A percentile compares a stretch with the other conserved stretches of the same genome.
These are phyloP conservation scores for Anolis apletophallus DNA, from an alignment of 2,797 vertebrate genomes.

Conservation along the genomic window DNA sequence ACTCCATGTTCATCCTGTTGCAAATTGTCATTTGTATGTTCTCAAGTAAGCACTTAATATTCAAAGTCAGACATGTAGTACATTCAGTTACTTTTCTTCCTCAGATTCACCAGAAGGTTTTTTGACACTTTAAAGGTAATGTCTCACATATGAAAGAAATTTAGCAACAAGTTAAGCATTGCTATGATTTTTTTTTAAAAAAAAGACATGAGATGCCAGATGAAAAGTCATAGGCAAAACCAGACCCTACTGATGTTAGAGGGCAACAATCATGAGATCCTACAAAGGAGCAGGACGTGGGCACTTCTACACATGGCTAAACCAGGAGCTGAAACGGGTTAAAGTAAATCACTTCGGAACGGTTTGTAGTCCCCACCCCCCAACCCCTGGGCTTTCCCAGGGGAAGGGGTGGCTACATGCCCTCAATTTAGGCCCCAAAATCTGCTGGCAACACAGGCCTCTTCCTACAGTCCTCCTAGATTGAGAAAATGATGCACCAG, in stretches of 20 bases:
- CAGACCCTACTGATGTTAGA: not conserved
- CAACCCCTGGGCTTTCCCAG: too few relatives aligned
- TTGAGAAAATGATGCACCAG: too few relatives aligned
- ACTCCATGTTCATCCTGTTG: slow-evolving; percentile 15
- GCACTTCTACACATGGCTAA: too few relatives aligned
- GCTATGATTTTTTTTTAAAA: not conserved
- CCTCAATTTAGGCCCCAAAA: too few relatives aligned
- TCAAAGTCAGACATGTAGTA: slow-evolving; percentile 7
- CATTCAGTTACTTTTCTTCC: not conserved
- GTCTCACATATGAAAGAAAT: slow-evolving; percentile 18
- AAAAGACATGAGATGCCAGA: not conserved
- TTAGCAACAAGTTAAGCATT: not conserved
- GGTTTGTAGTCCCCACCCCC: too few relatives aligned
- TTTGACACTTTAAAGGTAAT: slow-evolving; percentile 14
- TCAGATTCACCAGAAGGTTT: not conserved
- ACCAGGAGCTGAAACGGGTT: too few relatives aligned
- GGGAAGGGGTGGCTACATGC: too few relatives aligned
- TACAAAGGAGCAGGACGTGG: too few relatives aligned
- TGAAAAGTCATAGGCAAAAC: not conserved
- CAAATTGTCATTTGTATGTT: slow-evolving; percentile 10
- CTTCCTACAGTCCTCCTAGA: too few relatives aligned
- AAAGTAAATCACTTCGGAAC: too few relatives aligned
- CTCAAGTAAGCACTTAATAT: slow-evolving; percentile 1
- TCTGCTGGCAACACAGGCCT: too few relatives aligned
- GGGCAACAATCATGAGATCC: too few relatives aligned